These are phyloP conservation scores for Mus musculus DNA, from an alignment of 2,113 vertebrate genomes.

Conservation along the genomic window DNA sequence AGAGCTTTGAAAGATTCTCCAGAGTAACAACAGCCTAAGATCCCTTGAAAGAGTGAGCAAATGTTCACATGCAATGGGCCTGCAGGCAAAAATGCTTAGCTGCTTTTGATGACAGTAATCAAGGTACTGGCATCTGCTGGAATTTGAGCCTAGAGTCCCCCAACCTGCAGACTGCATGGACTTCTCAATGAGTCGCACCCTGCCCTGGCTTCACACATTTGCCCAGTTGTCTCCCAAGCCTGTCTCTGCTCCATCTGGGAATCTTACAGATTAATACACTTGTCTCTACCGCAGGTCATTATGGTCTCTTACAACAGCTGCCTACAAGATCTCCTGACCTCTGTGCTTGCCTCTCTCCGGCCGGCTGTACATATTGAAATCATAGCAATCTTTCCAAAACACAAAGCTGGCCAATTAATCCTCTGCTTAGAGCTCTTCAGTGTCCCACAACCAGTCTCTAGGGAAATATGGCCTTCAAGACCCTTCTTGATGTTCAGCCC, in stretches of 20 bases:
- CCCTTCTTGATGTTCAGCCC: neutral
- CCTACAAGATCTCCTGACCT: neutral
- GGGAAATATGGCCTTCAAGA: neutral
- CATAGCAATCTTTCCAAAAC: constrained; percentile 8
- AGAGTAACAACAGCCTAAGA: neutral
- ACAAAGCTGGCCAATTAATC: neutral
- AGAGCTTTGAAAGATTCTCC: neutral
- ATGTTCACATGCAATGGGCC: neutral
- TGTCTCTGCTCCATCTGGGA: neutral
- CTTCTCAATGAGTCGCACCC: neutral
- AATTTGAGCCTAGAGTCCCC: neutral
- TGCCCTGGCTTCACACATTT: neutral
- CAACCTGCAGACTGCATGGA: neutral
- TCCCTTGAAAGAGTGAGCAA: neutral
- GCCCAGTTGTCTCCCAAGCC: neutral
- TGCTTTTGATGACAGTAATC: neutral
- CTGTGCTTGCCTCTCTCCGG: neutral
- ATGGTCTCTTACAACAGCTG: neutral
- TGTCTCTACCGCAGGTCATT: neutral
- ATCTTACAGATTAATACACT: neutral
- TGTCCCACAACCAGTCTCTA: neutral
- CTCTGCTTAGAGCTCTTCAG: neutral
- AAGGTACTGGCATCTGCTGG: neutral
- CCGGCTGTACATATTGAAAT: neutral
- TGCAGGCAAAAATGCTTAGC: neutral